These are phyloP conservation scores for Caenorhabditis wallacei DNA, from an alignment of 2,888 invertebrate genomes.

Conservation along the genomic window DNA sequence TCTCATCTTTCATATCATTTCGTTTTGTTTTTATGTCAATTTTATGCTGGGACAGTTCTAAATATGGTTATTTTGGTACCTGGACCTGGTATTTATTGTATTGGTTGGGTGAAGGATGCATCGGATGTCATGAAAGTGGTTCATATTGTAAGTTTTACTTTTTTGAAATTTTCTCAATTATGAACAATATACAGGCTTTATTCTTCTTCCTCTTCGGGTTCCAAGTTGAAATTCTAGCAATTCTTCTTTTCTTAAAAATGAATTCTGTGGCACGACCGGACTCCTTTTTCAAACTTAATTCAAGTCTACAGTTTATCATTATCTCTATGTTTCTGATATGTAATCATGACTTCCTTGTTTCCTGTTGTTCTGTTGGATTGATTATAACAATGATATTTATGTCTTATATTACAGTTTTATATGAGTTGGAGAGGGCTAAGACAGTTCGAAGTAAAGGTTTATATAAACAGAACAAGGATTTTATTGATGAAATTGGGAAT, in stretches of 20 bases:
- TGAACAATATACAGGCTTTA: not conserved
- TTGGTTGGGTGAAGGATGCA: constrained; percentile 25
- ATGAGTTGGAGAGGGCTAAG: constrained; percentile 18
- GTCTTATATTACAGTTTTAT: constrained; percentile 4
- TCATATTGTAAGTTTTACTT: constrained; percentile 4
- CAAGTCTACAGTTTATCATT: not conserved
- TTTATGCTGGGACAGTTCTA: constrained; percentile 15
- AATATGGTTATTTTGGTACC: constrained; percentile 21
- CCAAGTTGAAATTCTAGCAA: constrained; percentile 14
- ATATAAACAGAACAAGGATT: constrained; percentile 2
- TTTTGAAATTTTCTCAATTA: too few relatives aligned
- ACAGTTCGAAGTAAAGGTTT: not conserved
- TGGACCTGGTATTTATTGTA: constrained; percentile 17
- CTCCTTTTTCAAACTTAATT: constrained; percentile 8
- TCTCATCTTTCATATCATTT: constrained; percentile 12
- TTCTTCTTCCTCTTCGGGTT: constrained; percentile 14
- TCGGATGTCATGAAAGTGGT: constrained; percentile 13
- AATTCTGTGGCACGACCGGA: not conserved
- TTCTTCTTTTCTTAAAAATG: constrained; percentile 13
- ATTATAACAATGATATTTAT: not conserved
- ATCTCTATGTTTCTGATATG: not conserved
- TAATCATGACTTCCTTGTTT: constrained; percentile 1
- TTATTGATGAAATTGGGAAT: constrained; percentile 1
- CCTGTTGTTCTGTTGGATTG: constrained; percentile 1
- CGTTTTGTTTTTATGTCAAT: not conserved